These are phyloP conservation scores for Oxytorus armatus DNA, from an alignment of 2,888 invertebrate genomes.

Conservation along the genomic window DNA sequence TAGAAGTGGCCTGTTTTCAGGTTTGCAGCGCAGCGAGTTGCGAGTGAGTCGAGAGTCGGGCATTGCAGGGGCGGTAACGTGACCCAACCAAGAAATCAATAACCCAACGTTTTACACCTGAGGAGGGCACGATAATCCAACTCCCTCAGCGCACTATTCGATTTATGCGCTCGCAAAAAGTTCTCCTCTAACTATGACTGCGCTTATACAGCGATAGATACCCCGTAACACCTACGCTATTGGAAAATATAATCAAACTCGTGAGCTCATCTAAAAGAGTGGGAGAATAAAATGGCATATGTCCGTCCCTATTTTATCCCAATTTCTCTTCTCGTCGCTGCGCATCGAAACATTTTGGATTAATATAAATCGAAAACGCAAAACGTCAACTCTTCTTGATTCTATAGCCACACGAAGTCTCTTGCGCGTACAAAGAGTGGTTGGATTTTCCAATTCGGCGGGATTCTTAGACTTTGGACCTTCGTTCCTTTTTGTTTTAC, in stretches of 20 bases:
- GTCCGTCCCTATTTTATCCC: too few relatives aligned
- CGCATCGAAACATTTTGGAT: too few relatives aligned
- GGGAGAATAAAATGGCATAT: too few relatives aligned
- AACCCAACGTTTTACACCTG: slow-evolving; percentile 74
- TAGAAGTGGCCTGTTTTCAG: slow-evolving; percentile 64
- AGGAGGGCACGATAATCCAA: slow-evolving; percentile 69
- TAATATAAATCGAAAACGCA: too few relatives aligned
- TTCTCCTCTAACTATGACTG: too few relatives aligned
- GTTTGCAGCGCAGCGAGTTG: slow-evolving; percentile 59
- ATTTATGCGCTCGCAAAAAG: slow-evolving; percentile 41
- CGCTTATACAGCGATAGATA: too few relatives aligned
- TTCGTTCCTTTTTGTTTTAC: slow-evolving; percentile 22
- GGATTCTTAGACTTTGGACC: not conserved
- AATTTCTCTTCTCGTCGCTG: too few relatives aligned
- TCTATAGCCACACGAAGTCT: not conserved
- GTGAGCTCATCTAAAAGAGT: too few relatives aligned
- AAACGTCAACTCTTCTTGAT: too few relatives aligned
- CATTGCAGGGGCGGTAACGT: slow-evolving; percentile 67
- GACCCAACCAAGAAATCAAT: slow-evolving; percentile 76
- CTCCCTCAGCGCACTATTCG: slow-evolving; percentile 58
- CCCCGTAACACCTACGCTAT: too few relatives aligned
- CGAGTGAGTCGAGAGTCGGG: slow-evolving; percentile 27
- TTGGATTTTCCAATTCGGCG: slow-evolving; percentile 11
- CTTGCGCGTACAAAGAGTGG: not conserved
- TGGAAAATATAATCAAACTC: too few relatives aligned